Percentiles rank a stretch among this genome's conserved stretches.
Evolutionary conservation across 2,888 invertebrate genomes (phyloP).

Genomic region (Mechanitis mazaeus): DNA sequence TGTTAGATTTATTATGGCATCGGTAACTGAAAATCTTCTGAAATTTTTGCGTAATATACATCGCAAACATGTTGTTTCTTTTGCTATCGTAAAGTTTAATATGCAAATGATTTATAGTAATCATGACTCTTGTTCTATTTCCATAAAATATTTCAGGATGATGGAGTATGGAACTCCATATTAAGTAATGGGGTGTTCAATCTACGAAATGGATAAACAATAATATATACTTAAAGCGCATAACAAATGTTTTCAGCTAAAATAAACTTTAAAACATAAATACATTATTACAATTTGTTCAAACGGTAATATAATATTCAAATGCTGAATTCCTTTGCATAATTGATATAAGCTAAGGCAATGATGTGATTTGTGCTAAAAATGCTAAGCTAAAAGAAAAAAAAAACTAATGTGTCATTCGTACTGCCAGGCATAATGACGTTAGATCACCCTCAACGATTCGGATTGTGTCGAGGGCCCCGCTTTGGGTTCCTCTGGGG

Average conservation of each 20-base stretch:
- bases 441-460: constrained; percentile 70
- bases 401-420: constrained; percentile 70
- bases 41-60: no score
- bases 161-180: no score
- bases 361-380: constrained; percentile 56
- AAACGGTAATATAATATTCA: constrained; percentile 32
- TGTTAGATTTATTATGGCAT: no score
- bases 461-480: constrained; percentile 57
- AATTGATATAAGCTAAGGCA: constrained; percentile 42
- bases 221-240: not conserved
- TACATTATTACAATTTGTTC: no score
- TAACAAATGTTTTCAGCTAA: not conserved
- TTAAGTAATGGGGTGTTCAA: no score
- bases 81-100: no score
- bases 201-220: no score
- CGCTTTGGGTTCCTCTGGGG: constrained; percentile 52
- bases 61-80: no score
- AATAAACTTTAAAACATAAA: not conserved
- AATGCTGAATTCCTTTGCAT: constrained; percentile 74
- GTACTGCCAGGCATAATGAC: constrained; percentile 75
- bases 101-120: no score
- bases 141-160: no score
- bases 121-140: no score
- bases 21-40: no score
- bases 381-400: constrained; percentile 62